Evolutionary conservation across 2,113 vertebrate genomes (phyloP).

Genomic region (Elgaria multicarinata): DNA sequence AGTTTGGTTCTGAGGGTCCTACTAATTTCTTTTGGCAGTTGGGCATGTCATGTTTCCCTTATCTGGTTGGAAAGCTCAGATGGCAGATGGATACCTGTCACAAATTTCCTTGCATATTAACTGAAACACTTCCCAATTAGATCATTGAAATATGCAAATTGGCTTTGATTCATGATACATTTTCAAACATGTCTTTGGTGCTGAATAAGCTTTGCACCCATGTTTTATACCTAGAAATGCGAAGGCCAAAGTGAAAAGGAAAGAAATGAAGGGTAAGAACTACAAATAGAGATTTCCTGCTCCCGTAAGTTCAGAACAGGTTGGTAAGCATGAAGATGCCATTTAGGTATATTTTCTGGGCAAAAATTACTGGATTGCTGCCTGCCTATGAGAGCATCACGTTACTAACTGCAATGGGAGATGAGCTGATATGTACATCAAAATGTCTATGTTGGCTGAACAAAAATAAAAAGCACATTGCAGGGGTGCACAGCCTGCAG

Average conservation of each 20-base stretch:
- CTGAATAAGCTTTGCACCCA: background rate
- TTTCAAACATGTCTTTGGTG: background rate
- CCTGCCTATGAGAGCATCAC: background rate
- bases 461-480: no score
- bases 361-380: background rate
- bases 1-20: background rate
- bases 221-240: background rate
- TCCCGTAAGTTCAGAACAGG: background rate
- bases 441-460: background rate
- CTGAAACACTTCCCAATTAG: background rate
- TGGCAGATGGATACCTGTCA: slow-evolving; percentile 18
- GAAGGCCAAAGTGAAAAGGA: background rate
- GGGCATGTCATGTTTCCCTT: background rate
- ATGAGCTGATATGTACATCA: background rate
- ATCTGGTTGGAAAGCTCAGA: background rate
- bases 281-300: background rate
- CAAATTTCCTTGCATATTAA: background rate
- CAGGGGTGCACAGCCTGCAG: no score
- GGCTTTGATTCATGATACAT: background rate
- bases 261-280: background rate
- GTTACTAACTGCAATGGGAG: background rate
- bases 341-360: background rate
- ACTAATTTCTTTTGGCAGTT: background rate
- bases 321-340: background rate
- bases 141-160: slow-evolving; percentile 3